phyloP scores from a whole-genome alignment of 2,888 invertebrate genomes.

The Drosophila atroscutellata region DNA sequence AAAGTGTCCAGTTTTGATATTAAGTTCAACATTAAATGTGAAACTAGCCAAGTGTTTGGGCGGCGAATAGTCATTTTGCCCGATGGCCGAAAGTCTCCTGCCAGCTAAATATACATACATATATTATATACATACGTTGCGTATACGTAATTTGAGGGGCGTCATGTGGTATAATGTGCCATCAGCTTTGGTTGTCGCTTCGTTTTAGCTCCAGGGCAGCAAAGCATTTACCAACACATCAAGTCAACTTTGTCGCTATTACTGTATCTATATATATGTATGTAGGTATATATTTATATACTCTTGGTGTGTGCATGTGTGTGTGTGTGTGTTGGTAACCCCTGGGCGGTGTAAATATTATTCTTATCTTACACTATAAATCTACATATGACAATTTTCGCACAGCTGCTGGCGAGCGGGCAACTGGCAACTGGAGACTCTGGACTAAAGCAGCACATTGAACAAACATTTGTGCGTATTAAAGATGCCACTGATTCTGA shows the following conservation, averaged over 20 bases:
- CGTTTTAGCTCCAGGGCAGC: slow-evolving; percentile 53
- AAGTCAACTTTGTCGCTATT: slow-evolving; percentile 62
- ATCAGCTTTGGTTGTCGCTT: slow-evolving; percentile 59
- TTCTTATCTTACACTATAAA: slow-evolving; percentile 78
- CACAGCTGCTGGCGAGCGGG: slow-evolving; percentile 53
- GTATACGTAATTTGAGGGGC: slow-evolving; percentile 77
- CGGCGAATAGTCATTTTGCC: slow-evolving; percentile 38
- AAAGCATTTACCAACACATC: slow-evolving; percentile 68
- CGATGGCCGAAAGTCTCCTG: slow-evolving; percentile 38
- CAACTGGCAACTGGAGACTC: slow-evolving; percentile 29
- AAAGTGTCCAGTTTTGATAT: slow-evolving; percentile 75
- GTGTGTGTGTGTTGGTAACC: slow-evolving; percentile 36
- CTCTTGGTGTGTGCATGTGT: slow-evolving; percentile 13
- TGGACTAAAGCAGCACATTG: slow-evolving; percentile 14
- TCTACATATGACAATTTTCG: slow-evolving; percentile 81
- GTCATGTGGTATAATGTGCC: slow-evolving; percentile 74
- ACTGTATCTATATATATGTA: slow-evolving; percentile 24
- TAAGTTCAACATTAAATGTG: slow-evolving; percentile 64
- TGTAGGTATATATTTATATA: slow-evolving; percentile 1
- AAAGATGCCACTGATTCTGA: slow-evolving; percentile 25
- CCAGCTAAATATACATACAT: slow-evolving; percentile 7
- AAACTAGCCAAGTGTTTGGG: slow-evolving; percentile 64
- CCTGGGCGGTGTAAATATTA: slow-evolving; percentile 79
- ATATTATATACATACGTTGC: slow-evolving; percentile 29
- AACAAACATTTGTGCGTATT: slow-evolving; percentile 29